Evolutionary conservation across 2,113 vertebrate species (phyloP).

Genomic region (Rhizomys pruinosus): DNA sequence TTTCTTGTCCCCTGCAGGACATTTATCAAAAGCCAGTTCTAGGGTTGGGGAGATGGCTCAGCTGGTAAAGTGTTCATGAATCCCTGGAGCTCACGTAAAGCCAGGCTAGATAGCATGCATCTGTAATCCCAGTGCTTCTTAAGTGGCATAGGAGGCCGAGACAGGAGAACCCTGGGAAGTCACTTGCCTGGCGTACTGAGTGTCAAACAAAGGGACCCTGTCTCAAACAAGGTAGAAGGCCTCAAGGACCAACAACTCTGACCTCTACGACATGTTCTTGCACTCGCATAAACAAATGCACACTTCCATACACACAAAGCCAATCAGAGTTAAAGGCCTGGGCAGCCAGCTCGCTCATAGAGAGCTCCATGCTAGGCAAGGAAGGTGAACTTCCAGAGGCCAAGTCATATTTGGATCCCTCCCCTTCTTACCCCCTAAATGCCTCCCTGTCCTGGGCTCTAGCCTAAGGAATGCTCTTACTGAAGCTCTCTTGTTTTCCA

Average conservation of each 20-base stretch:
- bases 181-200: not conserved
- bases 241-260: not conserved
- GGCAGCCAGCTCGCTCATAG: not conserved
- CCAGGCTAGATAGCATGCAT: not conserved
- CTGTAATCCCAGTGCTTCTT: not conserved
- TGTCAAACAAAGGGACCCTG: not conserved
- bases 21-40: constrained; percentile 15
- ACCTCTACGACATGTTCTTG: not conserved
- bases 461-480: not conserved
- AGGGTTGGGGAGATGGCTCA: too few relatives aligned
- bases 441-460: not conserved
- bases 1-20: not conserved
- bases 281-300: not conserved
- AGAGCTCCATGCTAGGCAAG: not conserved
- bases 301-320: not conserved
- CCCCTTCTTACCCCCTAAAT: not conserved
- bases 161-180: not conserved
- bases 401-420: not conserved
- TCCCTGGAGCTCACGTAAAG: not conserved
- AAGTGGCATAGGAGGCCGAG: not conserved
- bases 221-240: not conserved
- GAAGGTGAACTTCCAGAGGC: not conserved
- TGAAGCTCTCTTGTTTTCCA: not conserved
- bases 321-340: not conserved
- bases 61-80: not conserved